phyloP scores from a whole-genome alignment of 2,888 invertebrate genomes.

The Ophion slaviceki region DNA sequence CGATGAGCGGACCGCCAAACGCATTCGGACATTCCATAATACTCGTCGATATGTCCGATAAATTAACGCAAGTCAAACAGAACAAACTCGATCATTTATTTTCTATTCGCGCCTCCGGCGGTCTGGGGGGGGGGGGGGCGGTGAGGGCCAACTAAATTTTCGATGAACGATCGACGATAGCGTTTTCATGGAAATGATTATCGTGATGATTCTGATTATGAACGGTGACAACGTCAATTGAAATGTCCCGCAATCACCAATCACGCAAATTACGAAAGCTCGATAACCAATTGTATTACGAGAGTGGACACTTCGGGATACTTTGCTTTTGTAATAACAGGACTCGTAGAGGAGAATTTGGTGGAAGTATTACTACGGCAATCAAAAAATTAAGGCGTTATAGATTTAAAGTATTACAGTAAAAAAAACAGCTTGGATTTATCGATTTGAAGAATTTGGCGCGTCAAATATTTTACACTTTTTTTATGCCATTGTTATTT shows the following conservation, averaged over 20 bases:
- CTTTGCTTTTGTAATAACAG: not conserved
- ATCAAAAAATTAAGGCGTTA: not conserved
- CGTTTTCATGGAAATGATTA: not conserved
- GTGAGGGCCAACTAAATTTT: not conserved
- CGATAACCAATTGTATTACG: not conserved
- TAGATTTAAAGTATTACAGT: not conserved
- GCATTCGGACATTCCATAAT: not conserved
- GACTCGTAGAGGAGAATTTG: not conserved
- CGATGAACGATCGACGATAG: not conserved
- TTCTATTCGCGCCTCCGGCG: not conserved
- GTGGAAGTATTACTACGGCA: not conserved
- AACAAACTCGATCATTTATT: not conserved
- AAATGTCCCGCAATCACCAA: not conserved
- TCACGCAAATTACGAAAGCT: not conserved
- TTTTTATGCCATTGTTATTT: not conserved
- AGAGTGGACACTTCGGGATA: not conserved
- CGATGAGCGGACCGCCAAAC: slow-evolving; percentile 2
- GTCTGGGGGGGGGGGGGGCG: not conserved
- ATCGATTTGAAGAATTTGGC: not conserved
- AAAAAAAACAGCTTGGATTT: not conserved
- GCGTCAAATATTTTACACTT: not conserved
- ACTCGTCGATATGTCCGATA: slow-evolving; percentile 20
- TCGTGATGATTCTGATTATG: not conserved
- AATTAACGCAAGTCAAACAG: slow-evolving; percentile 5
- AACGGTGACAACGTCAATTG: not conserved